A percentile compares a stretch with the other conserved stretches of the same genome.
These are phyloP conservation scores for Macrotis lagotis DNA, from an alignment of 2,113 vertebrate genomes.

Conservation along the genomic window DNA sequence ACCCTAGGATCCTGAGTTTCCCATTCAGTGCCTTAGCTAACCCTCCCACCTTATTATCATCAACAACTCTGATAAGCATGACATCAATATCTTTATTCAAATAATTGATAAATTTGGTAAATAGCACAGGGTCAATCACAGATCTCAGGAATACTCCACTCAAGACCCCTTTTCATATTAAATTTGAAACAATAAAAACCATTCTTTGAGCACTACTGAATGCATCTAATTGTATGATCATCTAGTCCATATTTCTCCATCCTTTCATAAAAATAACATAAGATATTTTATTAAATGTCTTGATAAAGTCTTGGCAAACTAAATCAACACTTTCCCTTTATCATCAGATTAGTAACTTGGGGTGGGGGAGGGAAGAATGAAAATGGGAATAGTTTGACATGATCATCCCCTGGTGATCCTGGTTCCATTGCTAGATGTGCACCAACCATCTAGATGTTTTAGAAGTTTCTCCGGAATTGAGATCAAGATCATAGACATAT, in stretches of 20 bases:
- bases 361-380: not conserved
- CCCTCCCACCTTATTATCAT: not conserved
- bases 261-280: not conserved
- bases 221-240: not conserved
- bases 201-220: not conserved
- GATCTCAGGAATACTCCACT: not conserved
- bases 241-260: not conserved
- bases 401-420: not conserved
- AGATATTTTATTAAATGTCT: not conserved
- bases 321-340: not conserved
- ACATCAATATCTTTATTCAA: not conserved
- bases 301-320: not conserved
- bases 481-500: not conserved
- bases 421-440: not conserved
- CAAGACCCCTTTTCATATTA: not conserved
- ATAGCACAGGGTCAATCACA: not conserved
- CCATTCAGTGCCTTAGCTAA: not conserved
- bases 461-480: not conserved
- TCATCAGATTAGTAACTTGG: not conserved
- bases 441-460: not conserved
- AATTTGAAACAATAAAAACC: not conserved
- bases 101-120: not conserved
- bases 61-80: not conserved
- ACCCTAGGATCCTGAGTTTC: not conserved
- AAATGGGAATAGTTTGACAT: not conserved